Conservation (phyloP, 2,888 invertebrate genomes). For the Melipona bicolor region DNA sequence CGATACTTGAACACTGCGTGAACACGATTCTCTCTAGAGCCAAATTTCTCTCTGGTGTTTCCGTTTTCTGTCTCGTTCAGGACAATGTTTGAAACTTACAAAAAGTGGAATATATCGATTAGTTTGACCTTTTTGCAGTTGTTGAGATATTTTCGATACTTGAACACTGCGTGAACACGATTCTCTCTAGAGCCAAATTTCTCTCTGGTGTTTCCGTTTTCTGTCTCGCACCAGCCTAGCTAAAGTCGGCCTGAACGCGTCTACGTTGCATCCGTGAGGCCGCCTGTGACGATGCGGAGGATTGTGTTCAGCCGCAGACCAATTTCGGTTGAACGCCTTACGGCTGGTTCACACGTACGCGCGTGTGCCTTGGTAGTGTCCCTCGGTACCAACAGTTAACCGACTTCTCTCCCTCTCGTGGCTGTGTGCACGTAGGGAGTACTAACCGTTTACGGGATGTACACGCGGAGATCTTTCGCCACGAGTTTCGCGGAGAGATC, state of each 20-base stretch:
- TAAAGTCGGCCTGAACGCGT: too few relatives aligned
- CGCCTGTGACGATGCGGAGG: slow-evolving; percentile 41
- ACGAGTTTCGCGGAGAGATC: slow-evolving; percentile 44
- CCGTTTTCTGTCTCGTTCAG: too few relatives aligned
- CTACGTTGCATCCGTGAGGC: too few relatives aligned
- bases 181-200: slow-evolving; percentile 22
- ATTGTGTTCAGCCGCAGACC: slow-evolving; percentile 60
- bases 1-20: background rate
- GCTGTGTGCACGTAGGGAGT: background rate
- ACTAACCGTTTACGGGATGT: slow-evolving; percentile 51
- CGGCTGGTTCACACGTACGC: slow-evolving; percentile 48
- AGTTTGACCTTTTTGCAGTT: too few relatives aligned
- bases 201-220: slow-evolving; percentile 36
- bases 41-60: too few relatives aligned
- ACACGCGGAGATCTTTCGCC: slow-evolving; percentile 48
- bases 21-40: too few relatives aligned
- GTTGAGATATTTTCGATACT: too few relatives aligned
- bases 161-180: background rate
- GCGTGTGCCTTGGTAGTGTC: slow-evolving; percentile 62
- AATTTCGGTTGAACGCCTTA: slow-evolving; percentile 65
- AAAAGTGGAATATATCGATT: too few relatives aligned
- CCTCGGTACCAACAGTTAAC: slow-evolving; percentile 55
- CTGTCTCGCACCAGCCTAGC: too few relatives aligned
- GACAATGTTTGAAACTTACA: too few relatives aligned
- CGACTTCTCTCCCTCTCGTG: slow-evolving; percentile 31